Evolutionary conservation across 2,113 vertebrate genomes (phyloP).

Genomic region (Microtus montanus): DNA sequence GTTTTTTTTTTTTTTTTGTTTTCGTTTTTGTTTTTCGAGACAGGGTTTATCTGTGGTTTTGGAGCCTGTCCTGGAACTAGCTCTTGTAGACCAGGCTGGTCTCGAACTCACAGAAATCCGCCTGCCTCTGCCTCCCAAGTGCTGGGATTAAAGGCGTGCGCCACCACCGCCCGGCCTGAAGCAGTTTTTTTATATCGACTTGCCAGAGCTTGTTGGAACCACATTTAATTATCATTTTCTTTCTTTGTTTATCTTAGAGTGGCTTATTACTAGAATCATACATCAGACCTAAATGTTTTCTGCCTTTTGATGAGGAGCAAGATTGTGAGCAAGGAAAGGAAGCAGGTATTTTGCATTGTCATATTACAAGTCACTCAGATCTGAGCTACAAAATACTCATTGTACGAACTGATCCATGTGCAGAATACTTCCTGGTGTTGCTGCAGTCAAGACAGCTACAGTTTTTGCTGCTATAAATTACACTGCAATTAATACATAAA

Average conservation of each 20-base stretch:
- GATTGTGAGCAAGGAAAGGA: background rate
- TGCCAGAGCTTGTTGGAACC: background rate
- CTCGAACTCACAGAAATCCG: too few species aligned
- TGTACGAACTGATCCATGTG: too few species aligned
- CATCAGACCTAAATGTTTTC: background rate
- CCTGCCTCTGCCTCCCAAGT: too few species aligned
- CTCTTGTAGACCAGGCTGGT: too few species aligned
- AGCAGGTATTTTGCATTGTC: background rate
- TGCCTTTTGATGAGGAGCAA: background rate
- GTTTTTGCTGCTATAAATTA: background rate
- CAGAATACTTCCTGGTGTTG: too few species aligned
- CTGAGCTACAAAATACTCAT: background rate
- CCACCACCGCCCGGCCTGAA: too few species aligned
- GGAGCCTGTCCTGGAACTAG: too few species aligned
- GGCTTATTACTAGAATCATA: background rate
- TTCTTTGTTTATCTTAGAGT: background rate
- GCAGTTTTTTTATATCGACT: background rate
- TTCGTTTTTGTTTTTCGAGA: too few species aligned
- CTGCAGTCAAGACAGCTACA: background rate
- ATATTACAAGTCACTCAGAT: background rate
- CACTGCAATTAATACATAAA: conserved; percentile 9
- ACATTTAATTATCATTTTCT: background rate
- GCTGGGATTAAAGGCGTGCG: too few species aligned
- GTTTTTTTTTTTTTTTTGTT: too few species aligned
- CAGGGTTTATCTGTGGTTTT: too few species aligned